Conservation (phyloP, 2,888 invertebrate species). For the Crossocerus cetratus region DNA sequence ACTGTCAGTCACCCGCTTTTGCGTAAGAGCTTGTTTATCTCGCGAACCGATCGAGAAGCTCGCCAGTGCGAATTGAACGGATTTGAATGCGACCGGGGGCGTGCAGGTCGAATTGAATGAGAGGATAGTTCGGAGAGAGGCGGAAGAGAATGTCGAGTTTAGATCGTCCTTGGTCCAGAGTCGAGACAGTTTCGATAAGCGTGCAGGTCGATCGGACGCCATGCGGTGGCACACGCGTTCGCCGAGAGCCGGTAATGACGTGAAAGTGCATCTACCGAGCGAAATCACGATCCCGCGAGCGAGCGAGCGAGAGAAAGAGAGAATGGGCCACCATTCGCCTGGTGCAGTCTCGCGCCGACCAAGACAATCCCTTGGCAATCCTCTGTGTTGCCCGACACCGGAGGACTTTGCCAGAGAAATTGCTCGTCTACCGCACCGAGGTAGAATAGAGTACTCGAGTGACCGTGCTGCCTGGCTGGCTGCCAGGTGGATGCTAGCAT, state of each 20-base stretch:
- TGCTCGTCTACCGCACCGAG: slow-evolving; percentile 34
- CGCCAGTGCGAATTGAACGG: too few relatives aligned
- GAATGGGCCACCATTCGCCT: slow-evolving; percentile 38
- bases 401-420: slow-evolving; percentile 55
- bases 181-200: slow-evolving; percentile 15
- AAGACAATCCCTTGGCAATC: slow-evolving; percentile 51
- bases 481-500: too few relatives aligned
- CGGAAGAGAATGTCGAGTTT: background rate
- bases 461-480: too few relatives aligned
- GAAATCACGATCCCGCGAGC: slow-evolving; percentile 6
- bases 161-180: slow-evolving; percentile 37
- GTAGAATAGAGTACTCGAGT: too few relatives aligned
- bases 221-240: slow-evolving; percentile 12
- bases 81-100: too few relatives aligned
- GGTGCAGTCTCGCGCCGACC: slow-evolving; percentile 45
- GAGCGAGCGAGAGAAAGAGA: slow-evolving; percentile 19
- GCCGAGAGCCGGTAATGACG: slow-evolving; percentile 68
- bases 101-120: too few relatives aligned
- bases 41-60: too few relatives aligned
- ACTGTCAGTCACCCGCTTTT: too few relatives aligned
- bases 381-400: background rate
- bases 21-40: too few relatives aligned
- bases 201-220: slow-evolving; percentile 19
- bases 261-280: slow-evolving; percentile 70
- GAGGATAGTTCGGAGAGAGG: too few relatives aligned